These are phyloP conservation scores for Callaeas wilsoni DNA, from an alignment of 2,113 vertebrate species.

Conservation along the genomic window DNA sequence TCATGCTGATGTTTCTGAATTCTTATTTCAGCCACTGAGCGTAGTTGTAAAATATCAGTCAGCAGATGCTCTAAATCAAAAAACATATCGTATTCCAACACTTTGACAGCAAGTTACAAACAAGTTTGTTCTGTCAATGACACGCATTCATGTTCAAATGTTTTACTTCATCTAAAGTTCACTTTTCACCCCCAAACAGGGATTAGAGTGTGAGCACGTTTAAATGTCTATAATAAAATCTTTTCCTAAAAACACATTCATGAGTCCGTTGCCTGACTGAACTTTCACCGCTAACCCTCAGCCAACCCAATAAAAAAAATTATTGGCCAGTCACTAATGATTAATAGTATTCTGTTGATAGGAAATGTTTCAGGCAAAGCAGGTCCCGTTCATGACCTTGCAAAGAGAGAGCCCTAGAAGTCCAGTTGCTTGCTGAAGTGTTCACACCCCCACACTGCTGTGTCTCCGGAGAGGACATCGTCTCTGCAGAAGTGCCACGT, in stretches of 20 bases:
- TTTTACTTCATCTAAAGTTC: background rate
- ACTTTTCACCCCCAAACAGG: background rate
- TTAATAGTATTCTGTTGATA: background rate
- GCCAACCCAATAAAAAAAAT: background rate
- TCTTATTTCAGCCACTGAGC: background rate
- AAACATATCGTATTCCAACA: background rate
- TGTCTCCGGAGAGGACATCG: background rate
- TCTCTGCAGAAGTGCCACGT: conserved; percentile 5
- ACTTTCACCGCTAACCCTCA: background rate
- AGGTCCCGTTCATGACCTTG: background rate
- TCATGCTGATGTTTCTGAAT: background rate
- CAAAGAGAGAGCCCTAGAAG: background rate
- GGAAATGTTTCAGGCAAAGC: background rate
- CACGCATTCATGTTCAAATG: background rate
- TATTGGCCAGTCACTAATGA: background rate
- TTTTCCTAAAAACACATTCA: background rate
- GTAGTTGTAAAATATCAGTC: background rate
- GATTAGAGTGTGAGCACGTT: background rate
- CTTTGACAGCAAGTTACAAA: background rate
- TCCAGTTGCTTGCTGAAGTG: background rate
- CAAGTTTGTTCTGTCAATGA: background rate
- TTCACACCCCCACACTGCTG: accelerated
- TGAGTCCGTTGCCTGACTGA: background rate
- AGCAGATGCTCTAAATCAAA: background rate
- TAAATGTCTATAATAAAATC: background rate